Percentiles rank a stretch among this genome's conserved stretches.
phyloP scores from a whole-genome alignment of 1,140 invertebrate species.

The Pogonomyrmex barbatus region DNA sequence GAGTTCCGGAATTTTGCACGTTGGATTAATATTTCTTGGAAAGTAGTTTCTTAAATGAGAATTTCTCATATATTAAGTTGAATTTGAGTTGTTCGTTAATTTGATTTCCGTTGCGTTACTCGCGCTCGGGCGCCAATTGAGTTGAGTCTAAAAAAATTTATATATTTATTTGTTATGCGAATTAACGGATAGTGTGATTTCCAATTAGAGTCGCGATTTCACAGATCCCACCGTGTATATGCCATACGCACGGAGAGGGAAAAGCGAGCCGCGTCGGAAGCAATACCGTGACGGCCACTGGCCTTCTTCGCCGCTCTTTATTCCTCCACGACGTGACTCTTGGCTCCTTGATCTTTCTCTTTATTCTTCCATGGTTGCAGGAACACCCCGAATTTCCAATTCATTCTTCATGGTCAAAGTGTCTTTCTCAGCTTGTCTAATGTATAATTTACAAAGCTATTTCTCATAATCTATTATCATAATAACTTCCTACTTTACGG shows the following conservation, averaged over 20 bases:
- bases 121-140: background rate
- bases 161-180: background rate
- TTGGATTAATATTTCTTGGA: background rate
- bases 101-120: background rate
- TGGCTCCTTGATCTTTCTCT: constrained; percentile 60
- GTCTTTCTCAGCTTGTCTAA: background rate
- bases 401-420: constrained; percentile 16
- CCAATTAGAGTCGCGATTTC: constrained; percentile 1
- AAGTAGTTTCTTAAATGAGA: background rate
- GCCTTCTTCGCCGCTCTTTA: constrained; percentile 74
- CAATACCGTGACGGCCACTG: constrained; percentile 78
- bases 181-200: background rate
- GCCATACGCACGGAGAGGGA: constrained; percentile 30
- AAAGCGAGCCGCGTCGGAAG: constrained; percentile 65
- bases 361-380: constrained; percentile 25
- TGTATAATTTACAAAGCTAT: background rate
- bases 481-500: background rate
- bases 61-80: background rate
- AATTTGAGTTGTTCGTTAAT: constrained; percentile 4
- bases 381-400: constrained; percentile 25
- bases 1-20: background rate
- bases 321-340: constrained; percentile 55
- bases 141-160: background rate
- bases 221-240: constrained; percentile 18
- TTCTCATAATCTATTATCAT: background rate